Evolutionary conservation across 2,888 invertebrate genomes (phyloP).

Genomic region (Philonicus albiceps): DNA sequence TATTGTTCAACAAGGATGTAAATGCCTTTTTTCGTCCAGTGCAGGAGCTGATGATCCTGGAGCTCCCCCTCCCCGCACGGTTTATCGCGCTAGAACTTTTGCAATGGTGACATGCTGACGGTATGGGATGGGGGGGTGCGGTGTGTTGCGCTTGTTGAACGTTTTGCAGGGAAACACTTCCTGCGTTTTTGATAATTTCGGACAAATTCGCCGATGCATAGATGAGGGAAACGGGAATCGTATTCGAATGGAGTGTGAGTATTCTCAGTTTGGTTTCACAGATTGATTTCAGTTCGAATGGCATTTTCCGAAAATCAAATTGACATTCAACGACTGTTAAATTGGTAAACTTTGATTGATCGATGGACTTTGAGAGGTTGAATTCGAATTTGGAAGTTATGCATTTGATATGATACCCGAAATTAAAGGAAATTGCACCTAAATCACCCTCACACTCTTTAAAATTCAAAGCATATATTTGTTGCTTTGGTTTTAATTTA

Average conservation of each 20-base stretch:
- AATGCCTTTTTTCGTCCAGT: background rate
- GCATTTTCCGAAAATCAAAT: background rate
- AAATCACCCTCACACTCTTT: background rate
- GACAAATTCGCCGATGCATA: background rate
- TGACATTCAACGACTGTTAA: background rate
- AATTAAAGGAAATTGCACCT: background rate
- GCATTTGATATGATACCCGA: background rate
- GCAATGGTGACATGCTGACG: background rate
- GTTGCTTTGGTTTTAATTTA: background rate
- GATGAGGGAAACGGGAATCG: background rate
- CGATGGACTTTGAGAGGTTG: background rate
- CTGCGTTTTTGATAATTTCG: background rate
- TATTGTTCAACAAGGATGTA: slow-evolving; percentile 34
- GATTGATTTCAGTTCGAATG: background rate
- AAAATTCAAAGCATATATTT: background rate
- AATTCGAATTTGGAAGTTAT: background rate
- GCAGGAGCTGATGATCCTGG: background rate
- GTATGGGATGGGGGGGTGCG: background rate
- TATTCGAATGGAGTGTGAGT: background rate
- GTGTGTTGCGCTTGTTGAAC: background rate
- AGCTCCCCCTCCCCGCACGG: background rate
- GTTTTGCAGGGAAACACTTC: background rate
- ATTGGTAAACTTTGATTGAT: background rate
- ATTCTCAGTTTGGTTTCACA: background rate
- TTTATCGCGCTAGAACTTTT: background rate